Evolutionary conservation across 2,888 invertebrate genomes (phyloP), one percentile per base, ranked within the genome.

Genomic region (Metallyticus violacea): DNA sequence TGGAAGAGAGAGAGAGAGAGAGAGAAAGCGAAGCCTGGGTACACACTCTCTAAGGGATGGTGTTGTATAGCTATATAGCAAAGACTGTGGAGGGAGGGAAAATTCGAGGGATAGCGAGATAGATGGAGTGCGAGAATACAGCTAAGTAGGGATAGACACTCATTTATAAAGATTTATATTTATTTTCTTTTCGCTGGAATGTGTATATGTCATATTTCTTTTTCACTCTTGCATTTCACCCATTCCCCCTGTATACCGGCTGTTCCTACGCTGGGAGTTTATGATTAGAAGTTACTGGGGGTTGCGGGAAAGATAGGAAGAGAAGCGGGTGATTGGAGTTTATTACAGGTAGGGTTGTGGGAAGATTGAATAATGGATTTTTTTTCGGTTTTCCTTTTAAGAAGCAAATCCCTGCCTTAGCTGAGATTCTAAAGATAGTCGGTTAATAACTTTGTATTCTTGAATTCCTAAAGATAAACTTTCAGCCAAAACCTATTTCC

Each of bases 91-190:
- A 30, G 40, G 40, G 40, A 62, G 40, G 40, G 9, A 62, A 15
- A 15, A 62, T 62, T 62, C 40, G 40, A 62, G 40, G 40, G 40
- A 79, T 79, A 27, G 79, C 15, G 84, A 84, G 76, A 78, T 40
- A n/a, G 79, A 77, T 40, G 62, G 79, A 62, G 30, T 26, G 79
- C 78, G 85, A 79, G 85, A 26, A 79, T 29, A 79, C 22, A 79
- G 85, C 85, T 40, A 85, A 79, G 62, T 62, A 40, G 25, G 27
- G 25, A 85, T 83, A 79, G 27, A 25, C 77, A 79, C 85, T 79
- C 79, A 85, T 85, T 85, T 85, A 85, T 30, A 79, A 85, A 40
- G 30, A 79, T 79, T 79, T 85, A 85, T 79, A 40, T 79, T 85
- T 79, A 78, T 78, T 85, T 30, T 26, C 29, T 78, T 77, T 85